phyloP scores from a whole-genome alignment of 2,888 invertebrate species.

The Cistogaster globosa region DNA sequence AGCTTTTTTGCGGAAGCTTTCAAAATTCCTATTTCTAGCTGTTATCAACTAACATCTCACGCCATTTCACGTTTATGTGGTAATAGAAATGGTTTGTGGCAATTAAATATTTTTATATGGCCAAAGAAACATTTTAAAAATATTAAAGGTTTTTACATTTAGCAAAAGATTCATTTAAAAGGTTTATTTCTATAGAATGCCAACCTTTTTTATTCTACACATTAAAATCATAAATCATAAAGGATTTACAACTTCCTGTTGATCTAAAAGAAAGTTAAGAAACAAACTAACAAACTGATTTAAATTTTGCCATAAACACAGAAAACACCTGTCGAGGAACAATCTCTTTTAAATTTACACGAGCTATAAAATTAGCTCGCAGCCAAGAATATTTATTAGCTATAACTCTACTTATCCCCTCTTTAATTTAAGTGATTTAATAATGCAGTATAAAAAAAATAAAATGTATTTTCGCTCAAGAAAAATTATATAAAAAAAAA shows the following conservation, averaged over 20 bases:
- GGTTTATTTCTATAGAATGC: not conserved
- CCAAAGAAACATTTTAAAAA: not conserved
- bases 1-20: conserved; percentile 67
- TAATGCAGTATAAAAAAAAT: conserved; percentile 16
- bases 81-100: not conserved
- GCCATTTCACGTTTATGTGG: conserved; percentile 44
- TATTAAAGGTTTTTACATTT: not conserved
- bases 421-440: not conserved
- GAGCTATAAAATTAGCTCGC: conserved; percentile 24
- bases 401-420: not conserved
- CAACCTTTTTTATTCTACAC: not conserved
- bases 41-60: conserved; percentile 41
- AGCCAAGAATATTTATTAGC: conserved; percentile 19
- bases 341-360: conserved; percentile 19
- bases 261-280: conserved; percentile 1
- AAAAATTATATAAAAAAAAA: not conserved
- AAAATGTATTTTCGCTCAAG: conserved; percentile 10
- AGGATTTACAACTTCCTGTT: conserved; percentile 60
- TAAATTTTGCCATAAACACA: not conserved
- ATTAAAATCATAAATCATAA: conserved; percentile 55
- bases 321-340: conserved; percentile 50
- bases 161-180: not conserved
- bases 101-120: conserved; percentile 6
- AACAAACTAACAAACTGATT: not conserved
- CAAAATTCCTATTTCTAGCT: conserved; percentile 46